A percentile compares a stretch with the other conserved stretches of the same genome.
Conservation (phyloP, 2,888 invertebrate genomes). For the Gnatocerus cornutus region DNA sequence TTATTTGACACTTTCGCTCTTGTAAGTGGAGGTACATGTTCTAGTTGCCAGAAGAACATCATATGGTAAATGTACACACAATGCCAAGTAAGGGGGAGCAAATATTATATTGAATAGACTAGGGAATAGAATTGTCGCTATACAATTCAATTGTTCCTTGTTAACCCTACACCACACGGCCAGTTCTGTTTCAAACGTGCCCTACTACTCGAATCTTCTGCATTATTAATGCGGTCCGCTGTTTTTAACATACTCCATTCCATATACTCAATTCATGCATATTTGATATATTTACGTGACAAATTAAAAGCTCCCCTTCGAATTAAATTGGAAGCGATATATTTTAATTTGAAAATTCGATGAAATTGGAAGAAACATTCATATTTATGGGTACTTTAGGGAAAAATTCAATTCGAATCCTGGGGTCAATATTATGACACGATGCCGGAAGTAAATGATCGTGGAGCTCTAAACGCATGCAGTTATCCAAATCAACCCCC, state of each 20-base stretch:
- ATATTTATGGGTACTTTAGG: constrained; percentile 27
- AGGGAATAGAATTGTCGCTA: constrained; percentile 66
- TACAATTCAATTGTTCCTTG: constrained; percentile 71
- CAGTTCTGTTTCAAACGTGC: constrained; percentile 53
- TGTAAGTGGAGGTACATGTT: constrained; percentile 47
- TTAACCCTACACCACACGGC: constrained; percentile 69
- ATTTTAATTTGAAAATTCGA: constrained; percentile 59
- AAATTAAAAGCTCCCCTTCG: constrained; percentile 67
- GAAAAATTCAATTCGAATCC: constrained; percentile 19
- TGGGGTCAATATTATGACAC: constrained; percentile 40
- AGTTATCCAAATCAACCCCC: constrained; percentile 49
- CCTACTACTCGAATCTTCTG: constrained; percentile 22
- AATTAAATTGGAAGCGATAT: constrained; percentile 66
- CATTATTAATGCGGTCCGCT: constrained; percentile 57
- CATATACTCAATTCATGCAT: constrained; percentile 70
- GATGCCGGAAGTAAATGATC: constrained; percentile 36
- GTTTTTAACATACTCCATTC: constrained; percentile 66
- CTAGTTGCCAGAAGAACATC: constrained; percentile 62
- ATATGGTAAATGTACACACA: constrained; percentile 69
- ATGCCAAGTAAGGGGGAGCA: constrained; percentile 61
- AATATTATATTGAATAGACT: constrained; percentile 69
- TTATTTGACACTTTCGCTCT: constrained; percentile 45
- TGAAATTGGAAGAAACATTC: constrained; percentile 14
- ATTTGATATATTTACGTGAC: constrained; percentile 71
- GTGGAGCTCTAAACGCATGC: constrained; percentile 25